A percentile compares a stretch with the other conserved stretches of the same genome.
Evolutionary conservation across 2,797 vertebrate genomes (phyloP).

Genomic region (Coranthus polyacanthus): DNA sequence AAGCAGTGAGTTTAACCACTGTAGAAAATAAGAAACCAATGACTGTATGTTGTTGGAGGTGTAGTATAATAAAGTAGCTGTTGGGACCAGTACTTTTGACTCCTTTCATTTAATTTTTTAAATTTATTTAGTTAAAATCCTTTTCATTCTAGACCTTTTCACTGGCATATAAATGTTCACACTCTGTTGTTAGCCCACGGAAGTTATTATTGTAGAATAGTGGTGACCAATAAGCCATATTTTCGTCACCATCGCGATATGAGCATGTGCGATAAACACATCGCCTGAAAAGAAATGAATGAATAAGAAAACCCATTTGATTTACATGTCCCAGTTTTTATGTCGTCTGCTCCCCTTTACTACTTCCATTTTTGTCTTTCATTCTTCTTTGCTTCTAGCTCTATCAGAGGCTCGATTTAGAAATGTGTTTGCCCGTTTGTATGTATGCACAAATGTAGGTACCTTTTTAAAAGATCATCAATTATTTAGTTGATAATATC

Average conservation of each 20-base stretch:
- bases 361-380: background rate
- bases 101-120: background rate
- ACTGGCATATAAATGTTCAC: too few relatives aligned
- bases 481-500: background rate
- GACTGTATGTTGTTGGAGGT: background rate
- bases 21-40: background rate
- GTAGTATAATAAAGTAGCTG: background rate
- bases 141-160: too few relatives aligned
- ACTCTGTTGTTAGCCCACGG: background rate
- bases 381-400: constrained; percentile 1
- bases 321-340: background rate
- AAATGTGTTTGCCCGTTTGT: constrained; percentile 3
- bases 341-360: background rate
- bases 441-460: too few relatives aligned
- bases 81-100: constrained; percentile 1
- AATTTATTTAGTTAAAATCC: too few relatives aligned
- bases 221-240: too few relatives aligned
- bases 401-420: constrained; percentile 7
- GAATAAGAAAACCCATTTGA: too few relatives aligned
- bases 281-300: too few relatives aligned
- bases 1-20: background rate
- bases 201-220: background rate
- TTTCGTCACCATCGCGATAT: background rate
- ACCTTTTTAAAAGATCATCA: too few relatives aligned
- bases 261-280: too few relatives aligned